Conservation (phyloP, 1,140 invertebrate genomes). For the Zaprionus nigranus region DNA sequence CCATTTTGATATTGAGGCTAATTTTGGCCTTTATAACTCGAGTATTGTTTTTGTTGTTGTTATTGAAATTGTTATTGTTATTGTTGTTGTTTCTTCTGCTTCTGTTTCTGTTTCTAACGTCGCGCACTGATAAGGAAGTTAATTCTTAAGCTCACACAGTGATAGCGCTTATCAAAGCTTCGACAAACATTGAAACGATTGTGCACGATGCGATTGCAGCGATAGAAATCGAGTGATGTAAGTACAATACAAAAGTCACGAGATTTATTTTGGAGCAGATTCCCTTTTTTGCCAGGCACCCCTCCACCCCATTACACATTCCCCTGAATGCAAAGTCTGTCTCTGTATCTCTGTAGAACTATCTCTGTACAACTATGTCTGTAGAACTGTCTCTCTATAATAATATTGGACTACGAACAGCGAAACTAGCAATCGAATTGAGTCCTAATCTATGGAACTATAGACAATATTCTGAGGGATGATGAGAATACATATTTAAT, state of each 20-base stretch:
- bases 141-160: not conserved
- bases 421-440: too few relatives aligned
- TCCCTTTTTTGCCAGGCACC: not conserved
- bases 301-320: too few relatives aligned
- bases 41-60: constrained; percentile 1
- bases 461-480: too few relatives aligned
- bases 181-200: constrained; percentile 1
- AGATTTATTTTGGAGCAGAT: constrained; percentile 8
- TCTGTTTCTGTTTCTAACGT: not conserved
- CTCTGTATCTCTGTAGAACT: not conserved
- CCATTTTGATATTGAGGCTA: constrained; percentile 19
- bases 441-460: too few relatives aligned
- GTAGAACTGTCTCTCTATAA: not conserved
- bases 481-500: too few relatives aligned
- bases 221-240: constrained; percentile 12
- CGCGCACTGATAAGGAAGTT: constrained; percentile 1
- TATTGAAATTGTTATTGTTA: not conserved
- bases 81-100: not conserved
- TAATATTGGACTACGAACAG: too few relatives aligned
- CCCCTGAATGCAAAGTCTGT: too few relatives aligned
- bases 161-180: constrained; percentile 11
- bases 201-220: not conserved
- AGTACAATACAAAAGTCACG: not conserved
- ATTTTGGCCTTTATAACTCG: constrained; percentile 45
- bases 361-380: not conserved